Base-by-base conservation (phyloP, 1,140 invertebrate species). In the Vanessa atalanta region DNA sequence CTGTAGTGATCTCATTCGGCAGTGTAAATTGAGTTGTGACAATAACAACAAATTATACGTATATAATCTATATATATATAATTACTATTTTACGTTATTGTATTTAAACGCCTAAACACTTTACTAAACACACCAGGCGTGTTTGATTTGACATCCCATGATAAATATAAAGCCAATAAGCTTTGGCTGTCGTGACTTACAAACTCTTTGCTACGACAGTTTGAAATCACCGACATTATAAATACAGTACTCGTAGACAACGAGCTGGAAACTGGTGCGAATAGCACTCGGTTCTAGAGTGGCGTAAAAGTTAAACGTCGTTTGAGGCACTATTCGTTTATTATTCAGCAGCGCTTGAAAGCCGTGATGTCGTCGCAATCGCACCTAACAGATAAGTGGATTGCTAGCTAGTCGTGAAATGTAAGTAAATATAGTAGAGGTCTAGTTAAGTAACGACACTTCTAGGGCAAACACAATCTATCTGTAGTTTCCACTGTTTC, bases 331-430 rank as follows among this genome's bases (percentile, higher is more conserved):
- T 66, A 55, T 66, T 70, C 68, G 16, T 75, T 75, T 70, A 70
- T 75, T 75, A 75, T 75, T 75, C 73, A 70, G 20, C 37, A 75
- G 53, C 68, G 53, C 60, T 65, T 75, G 72, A 68, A 63, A 72
- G 26, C 57, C 57, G 13, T 48, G 72, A 26, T 57, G 55, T 60
- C 47, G 63, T 60, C 55, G 37, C 47, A 68, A 67, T 73, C 48
- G 26, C 47, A 73, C 65, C 47, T 31, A 66, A 60, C 43, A 61
- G 51, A 48, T 70, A 20, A 70, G 68, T 63, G 47, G 55, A 50
- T 63, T 48, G 48, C 31, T 57, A 55, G 53, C 31, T 37, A 63
- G 64, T 50, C 15, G 51, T n/a, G 64, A 65, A 66, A 47, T 16
- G 43, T 48, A 50, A 26, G 53, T 69, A 57, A 23, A 57, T 57